Evolutionary conservation across 2,888 invertebrate species (phyloP), one percentile per base, ranked within the genome.

Genomic region (Bugula neritina): DNA sequence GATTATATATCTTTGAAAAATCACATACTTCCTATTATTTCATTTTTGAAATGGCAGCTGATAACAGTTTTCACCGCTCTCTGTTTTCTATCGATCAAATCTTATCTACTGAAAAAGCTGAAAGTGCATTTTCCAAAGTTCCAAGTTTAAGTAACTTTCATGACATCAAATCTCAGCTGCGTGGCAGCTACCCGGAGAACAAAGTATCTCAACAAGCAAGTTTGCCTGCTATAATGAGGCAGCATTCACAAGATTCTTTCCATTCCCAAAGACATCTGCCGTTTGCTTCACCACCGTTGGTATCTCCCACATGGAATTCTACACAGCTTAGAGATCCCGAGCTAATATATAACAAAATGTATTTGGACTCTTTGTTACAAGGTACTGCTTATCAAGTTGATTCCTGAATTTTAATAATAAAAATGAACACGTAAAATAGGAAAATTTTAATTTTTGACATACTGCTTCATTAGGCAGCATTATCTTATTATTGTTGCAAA

Each of bases 31-130:
- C n/a, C n/a, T n/a, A n/a, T n/a, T n/a, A n/a, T n/a, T n/a, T n/a
- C n/a, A n/a, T n/a, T n/a, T 27, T 31, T 1, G 5, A 5, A 25
- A 63, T 63, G 63, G 63, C 63, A 29, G 27, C 63, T 25, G 27
- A 31, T 13, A 63, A 3, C 13, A 34, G 31, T 31, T n/a, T 63
- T 13, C 31, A 25, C 5, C 21, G 63, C 3, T 63, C 63, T 31
- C 43, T 43, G 10, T 63, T 63, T 31, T 63, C 63, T n/a, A 63
- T 63, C 31, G 63, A 63, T 27, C 63, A 63, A 25, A 63, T 63
- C 2, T 31, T 63, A 34, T 63, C 63, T 29, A 43, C 17, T 5
- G 43, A 43, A 43, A 43, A 43, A 43, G 17, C 43, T 43, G 43
- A 43, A 43, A 43, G 43, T 43, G 43, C 43, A 10, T 43, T 43